Evolutionary conservation across 1,140 invertebrate genomes (phyloP).

Genomic region (Lasaia peninsularis): DNA sequence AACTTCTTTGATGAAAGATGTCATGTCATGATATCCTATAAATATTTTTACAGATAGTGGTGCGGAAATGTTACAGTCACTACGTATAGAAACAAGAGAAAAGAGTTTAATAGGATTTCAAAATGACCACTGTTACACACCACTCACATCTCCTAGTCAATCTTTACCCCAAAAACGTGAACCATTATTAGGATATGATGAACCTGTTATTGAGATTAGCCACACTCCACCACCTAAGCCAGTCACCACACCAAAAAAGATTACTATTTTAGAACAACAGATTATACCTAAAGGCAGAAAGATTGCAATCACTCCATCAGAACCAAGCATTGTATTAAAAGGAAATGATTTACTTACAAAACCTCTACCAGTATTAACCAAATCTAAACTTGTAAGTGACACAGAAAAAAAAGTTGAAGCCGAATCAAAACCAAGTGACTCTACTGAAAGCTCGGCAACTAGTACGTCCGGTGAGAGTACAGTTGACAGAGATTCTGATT

Average conservation of each 20-base stretch:
- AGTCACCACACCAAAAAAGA: conserved; percentile 67
- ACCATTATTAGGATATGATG: conserved; percentile 48
- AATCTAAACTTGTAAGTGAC: conserved; percentile 42
- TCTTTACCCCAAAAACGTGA: conserved; percentile 53
- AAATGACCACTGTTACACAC: conserved; percentile 84
- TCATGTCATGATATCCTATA: conserved; percentile 53
- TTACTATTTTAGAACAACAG: conserved; percentile 72
- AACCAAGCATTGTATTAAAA: conserved; percentile 63
- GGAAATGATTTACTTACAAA: conserved; percentile 64
- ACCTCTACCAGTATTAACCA: conserved; percentile 52
- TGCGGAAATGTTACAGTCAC: conserved; percentile 74
- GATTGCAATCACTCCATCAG: conserved; percentile 58
- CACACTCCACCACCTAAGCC: conserved; percentile 61
- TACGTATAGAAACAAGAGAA: conserved; percentile 73
- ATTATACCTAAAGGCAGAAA: conserved; percentile 74
- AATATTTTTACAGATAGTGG: conserved; percentile 63
- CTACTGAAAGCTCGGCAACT: conserved; percentile 57
- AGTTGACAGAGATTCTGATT: conserved; percentile 71
- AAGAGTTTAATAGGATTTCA: conserved; percentile 75
- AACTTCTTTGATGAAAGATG: no score
- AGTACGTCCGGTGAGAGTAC: conserved; percentile 64
- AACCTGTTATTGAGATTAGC: conserved; percentile 64
- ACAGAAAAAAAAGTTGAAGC: conserved; percentile 32
- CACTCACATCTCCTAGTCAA: conserved; percentile 78
- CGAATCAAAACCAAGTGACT: conserved; percentile 43